Percentiles rank a stretch among this genome's conserved stretches.
Conservation (phyloP, 2,113 vertebrate genomes). For the Calidris pygmaea region DNA sequence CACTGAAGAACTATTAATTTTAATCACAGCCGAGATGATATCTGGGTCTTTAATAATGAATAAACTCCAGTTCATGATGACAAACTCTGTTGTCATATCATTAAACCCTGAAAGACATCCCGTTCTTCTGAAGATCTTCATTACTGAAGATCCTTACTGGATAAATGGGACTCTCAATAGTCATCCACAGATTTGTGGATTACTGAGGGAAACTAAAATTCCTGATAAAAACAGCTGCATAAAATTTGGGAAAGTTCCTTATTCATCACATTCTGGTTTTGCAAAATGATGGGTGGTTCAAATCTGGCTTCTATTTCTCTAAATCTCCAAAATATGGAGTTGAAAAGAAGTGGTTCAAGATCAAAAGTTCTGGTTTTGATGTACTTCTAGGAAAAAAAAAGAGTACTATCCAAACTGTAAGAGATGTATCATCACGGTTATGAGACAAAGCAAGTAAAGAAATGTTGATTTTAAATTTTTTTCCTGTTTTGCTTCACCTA, state of each 20-base stretch:
- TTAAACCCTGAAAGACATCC: neutral
- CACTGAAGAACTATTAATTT: neutral
- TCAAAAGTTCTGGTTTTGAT: neutral
- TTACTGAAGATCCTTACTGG: neutral
- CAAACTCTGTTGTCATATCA: neutral
- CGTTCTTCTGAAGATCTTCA: neutral
- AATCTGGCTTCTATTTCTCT: slow-evolving; percentile 4
- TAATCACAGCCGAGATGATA: neutral
- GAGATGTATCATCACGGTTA: neutral
- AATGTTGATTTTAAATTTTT: neutral
- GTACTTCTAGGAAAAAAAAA: neutral
- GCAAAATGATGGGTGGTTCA: neutral
- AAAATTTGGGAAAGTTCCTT: neutral
- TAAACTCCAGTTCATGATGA: neutral
- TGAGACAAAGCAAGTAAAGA: neutral
- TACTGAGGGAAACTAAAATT: neutral
- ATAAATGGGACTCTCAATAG: neutral
- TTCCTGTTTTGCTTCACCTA: neutral
- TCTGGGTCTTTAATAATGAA: neutral
- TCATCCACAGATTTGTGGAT: neutral
- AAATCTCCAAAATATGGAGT: neutral
- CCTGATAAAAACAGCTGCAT: neutral
- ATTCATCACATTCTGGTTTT: neutral
- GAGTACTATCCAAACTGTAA: neutral
- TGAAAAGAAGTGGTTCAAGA: neutral